A percentile compares a stretch with the other conserved stretches of the same genome.
Conservation (phyloP, 2,113 vertebrate genomes). For the Barnardius zonarius region DNA sequence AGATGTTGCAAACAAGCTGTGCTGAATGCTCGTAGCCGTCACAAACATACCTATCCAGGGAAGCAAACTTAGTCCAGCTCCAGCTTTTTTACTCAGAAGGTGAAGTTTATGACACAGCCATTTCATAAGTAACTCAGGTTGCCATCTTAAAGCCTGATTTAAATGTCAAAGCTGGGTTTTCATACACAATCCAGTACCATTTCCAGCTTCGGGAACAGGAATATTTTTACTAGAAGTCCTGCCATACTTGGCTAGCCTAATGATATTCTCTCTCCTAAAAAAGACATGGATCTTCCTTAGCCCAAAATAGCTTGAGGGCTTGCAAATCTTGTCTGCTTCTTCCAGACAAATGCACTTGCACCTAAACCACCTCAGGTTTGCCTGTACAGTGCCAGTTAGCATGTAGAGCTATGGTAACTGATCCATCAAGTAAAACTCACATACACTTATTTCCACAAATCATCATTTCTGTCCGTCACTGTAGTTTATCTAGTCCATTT, state of each 20-base stretch:
- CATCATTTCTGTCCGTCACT: background rate
- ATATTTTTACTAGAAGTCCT: background rate
- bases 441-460: background rate
- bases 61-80: background rate
- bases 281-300: background rate
- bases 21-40: background rate
- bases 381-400: fast-evolving
- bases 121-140: background rate
- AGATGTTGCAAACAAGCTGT: background rate
- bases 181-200: background rate
- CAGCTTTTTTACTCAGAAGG: background rate
- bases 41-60: background rate
- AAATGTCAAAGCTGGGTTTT: background rate
- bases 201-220: background rate
- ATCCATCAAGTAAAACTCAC: background rate
- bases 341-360: background rate
- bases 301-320: background rate
- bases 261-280: background rate
- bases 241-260: background rate
- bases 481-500: background rate
- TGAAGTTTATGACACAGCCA: background rate
- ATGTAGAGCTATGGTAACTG: background rate
- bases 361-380: background rate
- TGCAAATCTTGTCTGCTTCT: background rate
- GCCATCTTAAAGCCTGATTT: background rate